Percentiles rank a stretch among this genome's conserved stretches.
Evolutionary conservation across 64 coral and sea anemone genomes (phyloP).

Genomic region (Porites lutea): DNA sequence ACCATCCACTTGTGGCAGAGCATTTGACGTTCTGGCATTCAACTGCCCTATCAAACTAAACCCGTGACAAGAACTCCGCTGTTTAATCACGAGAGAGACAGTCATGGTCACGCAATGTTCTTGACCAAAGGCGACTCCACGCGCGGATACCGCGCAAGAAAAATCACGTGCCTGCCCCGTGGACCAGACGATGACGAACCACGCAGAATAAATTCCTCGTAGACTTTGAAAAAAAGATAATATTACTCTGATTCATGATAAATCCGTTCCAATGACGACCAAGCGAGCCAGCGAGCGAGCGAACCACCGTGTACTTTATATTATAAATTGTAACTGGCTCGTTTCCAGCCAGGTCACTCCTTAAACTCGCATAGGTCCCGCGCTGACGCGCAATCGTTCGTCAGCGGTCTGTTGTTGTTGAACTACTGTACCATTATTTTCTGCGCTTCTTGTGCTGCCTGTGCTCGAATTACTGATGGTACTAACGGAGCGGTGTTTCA

Average conservation of each 20-base stretch:
- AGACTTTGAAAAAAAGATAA: conserved; percentile 25
- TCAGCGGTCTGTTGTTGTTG: conserved; percentile 37
- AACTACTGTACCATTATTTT: conserved; percentile 67
- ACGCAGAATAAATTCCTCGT: conserved; percentile 5
- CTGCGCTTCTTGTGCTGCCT: conserved; percentile 57
- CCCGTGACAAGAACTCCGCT: neutral
- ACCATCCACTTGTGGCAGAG: neutral
- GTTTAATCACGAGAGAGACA: neutral
- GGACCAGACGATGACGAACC: conserved; percentile 12
- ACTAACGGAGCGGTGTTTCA: conserved; percentile 67
- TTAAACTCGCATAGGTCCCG: conserved; percentile 24
- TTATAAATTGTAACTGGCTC: neutral
- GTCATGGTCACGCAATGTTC: neutral
- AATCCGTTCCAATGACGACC: neutral
- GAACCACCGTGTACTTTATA: conserved; percentile 2
- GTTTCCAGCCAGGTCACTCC: neutral
- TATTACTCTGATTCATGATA: neutral
- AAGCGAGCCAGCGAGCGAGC: neutral
- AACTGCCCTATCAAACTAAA: neutral
- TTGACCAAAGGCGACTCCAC: neutral
- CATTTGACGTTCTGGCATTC: neutral
- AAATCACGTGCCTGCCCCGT: neutral
- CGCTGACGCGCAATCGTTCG: conserved; percentile 6
- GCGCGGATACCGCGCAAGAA: conserved; percentile 48
- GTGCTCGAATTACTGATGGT: conserved; percentile 65